Evolutionary conservation across 2,888 invertebrate species (phyloP).

Genomic region (Tetragonula carbonaria): DNA sequence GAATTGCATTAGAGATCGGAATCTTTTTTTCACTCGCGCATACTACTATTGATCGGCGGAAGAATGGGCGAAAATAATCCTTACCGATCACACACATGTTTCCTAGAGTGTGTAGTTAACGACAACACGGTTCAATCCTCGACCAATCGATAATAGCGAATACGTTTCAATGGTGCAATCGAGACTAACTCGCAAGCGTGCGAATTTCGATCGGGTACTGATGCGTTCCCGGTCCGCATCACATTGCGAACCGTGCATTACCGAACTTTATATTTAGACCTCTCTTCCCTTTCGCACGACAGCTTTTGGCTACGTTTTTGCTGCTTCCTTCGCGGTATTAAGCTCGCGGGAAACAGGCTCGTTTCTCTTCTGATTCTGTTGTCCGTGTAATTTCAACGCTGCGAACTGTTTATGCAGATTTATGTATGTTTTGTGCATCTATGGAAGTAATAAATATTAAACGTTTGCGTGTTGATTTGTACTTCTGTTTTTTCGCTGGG

Average conservation of each 20-base stretch:
- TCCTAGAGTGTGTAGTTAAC: not conserved
- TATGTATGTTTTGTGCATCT: not conserved
- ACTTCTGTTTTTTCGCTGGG: not conserved
- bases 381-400: not conserved
- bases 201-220: slow-evolving; percentile 52
- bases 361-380: not conserved
- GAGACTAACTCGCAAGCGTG: not conserved
- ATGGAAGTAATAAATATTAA: too few relatives aligned
- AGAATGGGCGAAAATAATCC: slow-evolving; percentile 15
- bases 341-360: not conserved
- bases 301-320: slow-evolving; percentile 46
- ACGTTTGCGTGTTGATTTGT: not conserved
- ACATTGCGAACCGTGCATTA: slow-evolving; percentile 10
- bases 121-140: slow-evolving; percentile 1
- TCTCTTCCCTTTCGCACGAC: slow-evolving; percentile 14
- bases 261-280: slow-evolving; percentile 65
- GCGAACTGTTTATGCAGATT: not conserved
- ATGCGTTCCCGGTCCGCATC: slow-evolving; percentile 7
- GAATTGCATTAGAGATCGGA: too few relatives aligned
- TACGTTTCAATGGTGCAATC: slow-evolving; percentile 5
- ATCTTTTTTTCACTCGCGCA: not conserved
- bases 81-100: slow-evolving; percentile 60
- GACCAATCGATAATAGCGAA: slow-evolving; percentile 43
- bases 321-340: slow-evolving; percentile 14
- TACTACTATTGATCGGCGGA: not conserved